Evolutionary conservation across 2,888 invertebrate species (phyloP), one percentile per base, ranked within the genome.

Genomic region (Epinotia nisella): DNA sequence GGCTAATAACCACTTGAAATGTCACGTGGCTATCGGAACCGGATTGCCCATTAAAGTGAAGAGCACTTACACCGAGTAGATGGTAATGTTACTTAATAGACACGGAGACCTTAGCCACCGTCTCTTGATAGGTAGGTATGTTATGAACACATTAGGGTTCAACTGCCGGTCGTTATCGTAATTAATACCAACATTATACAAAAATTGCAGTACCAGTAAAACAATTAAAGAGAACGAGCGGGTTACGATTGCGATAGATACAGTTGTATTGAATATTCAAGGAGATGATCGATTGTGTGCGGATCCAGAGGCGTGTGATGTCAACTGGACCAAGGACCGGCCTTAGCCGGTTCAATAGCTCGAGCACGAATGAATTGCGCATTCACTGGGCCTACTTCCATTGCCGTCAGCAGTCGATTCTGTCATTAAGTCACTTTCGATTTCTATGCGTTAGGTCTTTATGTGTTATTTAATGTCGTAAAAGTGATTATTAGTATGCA

Each of bases 301-400:
- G 81, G 76, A 79, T 84, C 80, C 84, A 82, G 84, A 86, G 82
- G 80, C 80, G 78, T 80, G 80, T 84, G 85, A 85, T 84, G 83
- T 85, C 85, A 90, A 90, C 81, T 86, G 83, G 89, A 88, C 87
- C 90, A 90, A 90, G 91, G 91, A 84, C 83, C 78, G 87, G 82
- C 87, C 87, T 87, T 85, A 84, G 87, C 85, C 81, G 87, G 80
- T 85, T 85, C 84, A 89, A 88, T 85, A 73, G 83, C 79, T 82
- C 71, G 79, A 75, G 78, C 79, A 81, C 79, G 78, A 74, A 79
- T 79, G 78, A 74, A 80, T 79, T 79, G 80, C 79, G 75, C 76
- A 79, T 79, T 78, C 77, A 69, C 69, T 73, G 73, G 69, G 64
- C 69, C 64, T 64, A 64, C 73, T 73, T 69, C 68, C 68, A 73